Percentiles rank a stretch among this genome's conserved stretches.
Conservation (phyloP, 2,888 invertebrate species). For the Lissonota sp. region DNA sequence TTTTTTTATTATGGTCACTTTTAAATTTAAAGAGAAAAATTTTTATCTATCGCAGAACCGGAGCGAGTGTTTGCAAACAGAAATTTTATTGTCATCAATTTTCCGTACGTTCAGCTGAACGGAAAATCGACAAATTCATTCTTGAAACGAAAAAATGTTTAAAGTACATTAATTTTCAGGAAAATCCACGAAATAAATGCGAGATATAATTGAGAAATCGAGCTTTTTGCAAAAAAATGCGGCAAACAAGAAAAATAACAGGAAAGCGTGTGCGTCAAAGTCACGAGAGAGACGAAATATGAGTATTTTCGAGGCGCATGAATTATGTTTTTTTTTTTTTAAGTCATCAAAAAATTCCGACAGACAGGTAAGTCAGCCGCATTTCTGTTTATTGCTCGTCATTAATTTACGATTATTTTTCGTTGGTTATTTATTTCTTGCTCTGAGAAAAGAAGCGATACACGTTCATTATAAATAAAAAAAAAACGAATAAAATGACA, state of each 20-base stretch:
- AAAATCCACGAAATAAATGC: constrained; percentile 28
- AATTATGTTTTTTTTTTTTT: constrained; percentile 40
- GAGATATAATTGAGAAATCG: constrained; percentile 19
- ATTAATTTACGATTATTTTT: constrained; percentile 42
- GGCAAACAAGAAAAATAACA: constrained; percentile 26
- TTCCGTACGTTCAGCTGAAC: neutral
- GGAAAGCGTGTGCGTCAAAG: constrained; percentile 6
- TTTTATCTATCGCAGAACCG: too few relatives aligned
- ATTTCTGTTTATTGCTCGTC: constrained; percentile 57
- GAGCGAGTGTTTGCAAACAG: too few relatives aligned
- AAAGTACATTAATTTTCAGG: constrained; percentile 11
- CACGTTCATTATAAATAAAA: constrained; percentile 9
- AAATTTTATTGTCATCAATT: constrained; percentile 1
- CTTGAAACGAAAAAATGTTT: too few relatives aligned
- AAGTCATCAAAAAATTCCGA: neutral
- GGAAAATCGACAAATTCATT: constrained; percentile 23
- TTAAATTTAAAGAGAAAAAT: too few relatives aligned
- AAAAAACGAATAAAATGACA: constrained; percentile 31
- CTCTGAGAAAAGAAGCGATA: constrained; percentile 39
- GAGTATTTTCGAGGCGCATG: constrained; percentile 42
- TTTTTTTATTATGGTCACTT: too few relatives aligned
- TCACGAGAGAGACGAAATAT: constrained; percentile 46
- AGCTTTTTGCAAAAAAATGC: constrained; percentile 2
- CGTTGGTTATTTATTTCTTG: constrained; percentile 18
- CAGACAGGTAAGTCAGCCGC: constrained; percentile 55